phyloP scores from a whole-genome alignment of 2,113 vertebrate species.

The Hippocampus mohnikei region DNA sequence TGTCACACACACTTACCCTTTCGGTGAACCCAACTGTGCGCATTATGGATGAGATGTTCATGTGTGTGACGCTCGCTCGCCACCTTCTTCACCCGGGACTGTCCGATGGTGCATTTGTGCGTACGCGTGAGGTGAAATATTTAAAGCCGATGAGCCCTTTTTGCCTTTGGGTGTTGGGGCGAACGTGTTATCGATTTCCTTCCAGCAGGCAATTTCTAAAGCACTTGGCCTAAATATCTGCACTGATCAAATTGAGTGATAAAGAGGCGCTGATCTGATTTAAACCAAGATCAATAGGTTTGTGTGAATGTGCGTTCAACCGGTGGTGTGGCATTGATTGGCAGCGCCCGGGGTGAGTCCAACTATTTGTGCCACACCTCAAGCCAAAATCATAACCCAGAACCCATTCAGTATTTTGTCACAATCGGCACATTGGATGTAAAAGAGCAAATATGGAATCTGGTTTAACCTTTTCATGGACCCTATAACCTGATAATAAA shows the following conservation, averaged over 20 bases:
- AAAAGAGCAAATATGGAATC: not conserved
- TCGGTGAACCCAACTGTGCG: conserved; percentile 39
- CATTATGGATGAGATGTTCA: conserved; percentile 60
- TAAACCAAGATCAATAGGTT: conserved; percentile 9
- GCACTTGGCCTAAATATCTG: conserved; percentile 63
- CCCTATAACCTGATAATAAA: too few species aligned
- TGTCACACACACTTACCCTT: conserved; percentile 50
- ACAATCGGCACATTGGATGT: not conserved
- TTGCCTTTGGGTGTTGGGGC: conserved; percentile 13
- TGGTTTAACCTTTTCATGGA: too few species aligned
- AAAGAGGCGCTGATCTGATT: conserved; percentile 28
- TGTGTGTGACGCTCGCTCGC: conserved; percentile 5
- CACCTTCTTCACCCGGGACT: conserved; percentile 15
- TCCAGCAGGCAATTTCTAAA: conserved; percentile 53
- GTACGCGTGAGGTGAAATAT: conserved; percentile 1
- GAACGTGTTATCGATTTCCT: conserved; percentile 52
- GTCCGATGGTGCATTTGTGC: conserved; percentile 1
- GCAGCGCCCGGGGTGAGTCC: not conserved
- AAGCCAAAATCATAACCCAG: not conserved
- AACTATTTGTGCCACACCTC: not conserved
- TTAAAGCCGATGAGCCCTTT: conserved; percentile 30
- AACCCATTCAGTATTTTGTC: not conserved
- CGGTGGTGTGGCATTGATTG: not conserved
- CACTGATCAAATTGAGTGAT: conserved; percentile 42
- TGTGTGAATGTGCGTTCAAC: conserved; percentile 9